These are phyloP conservation scores for Acanthurus leucopareius DNA, from an alignment of 2,797 vertebrate genomes.

Conservation along the genomic window DNA sequence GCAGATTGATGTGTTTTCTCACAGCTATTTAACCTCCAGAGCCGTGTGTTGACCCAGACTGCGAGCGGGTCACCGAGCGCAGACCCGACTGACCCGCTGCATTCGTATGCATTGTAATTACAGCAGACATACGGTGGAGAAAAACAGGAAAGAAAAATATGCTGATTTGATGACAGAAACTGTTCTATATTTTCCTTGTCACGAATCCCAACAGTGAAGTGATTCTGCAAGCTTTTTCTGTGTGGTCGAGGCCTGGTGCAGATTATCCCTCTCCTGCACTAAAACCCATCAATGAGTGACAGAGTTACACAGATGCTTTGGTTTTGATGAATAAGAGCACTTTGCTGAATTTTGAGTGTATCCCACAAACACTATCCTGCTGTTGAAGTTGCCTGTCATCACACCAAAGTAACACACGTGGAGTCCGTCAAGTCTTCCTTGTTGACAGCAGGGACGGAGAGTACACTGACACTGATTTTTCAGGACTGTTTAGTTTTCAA, in stretches of 20 bases:
- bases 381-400: not conserved
- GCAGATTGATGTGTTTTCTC: constrained; percentile 52
- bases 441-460: not conserved
- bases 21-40: constrained; percentile 52
- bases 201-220: not conserved
- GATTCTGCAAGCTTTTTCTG: not conserved
- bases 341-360: not conserved
- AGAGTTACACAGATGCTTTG: not conserved
- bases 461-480: constrained; percentile 23
- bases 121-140: not conserved
- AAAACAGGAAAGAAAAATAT: constrained; percentile 1
- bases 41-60: constrained; percentile 40
- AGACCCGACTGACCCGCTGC: constrained; percentile 6
- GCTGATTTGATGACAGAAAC: constrained; percentile 5
- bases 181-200: not conserved
- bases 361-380: not conserved
- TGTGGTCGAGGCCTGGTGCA: not conserved
- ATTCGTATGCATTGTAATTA: not conserved
- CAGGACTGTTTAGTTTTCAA: constrained; percentile 27
- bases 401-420: too few relatives aligned
- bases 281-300: not conserved
- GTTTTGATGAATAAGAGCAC: not conserved
- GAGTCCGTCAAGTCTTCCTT: not conserved
- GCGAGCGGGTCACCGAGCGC: constrained; percentile 39
- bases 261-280: not conserved